Evolutionary conservation across 2,113 vertebrate species (phyloP), one percentile per base, ranked within the genome.

Genomic region (Chionis minor): DNA sequence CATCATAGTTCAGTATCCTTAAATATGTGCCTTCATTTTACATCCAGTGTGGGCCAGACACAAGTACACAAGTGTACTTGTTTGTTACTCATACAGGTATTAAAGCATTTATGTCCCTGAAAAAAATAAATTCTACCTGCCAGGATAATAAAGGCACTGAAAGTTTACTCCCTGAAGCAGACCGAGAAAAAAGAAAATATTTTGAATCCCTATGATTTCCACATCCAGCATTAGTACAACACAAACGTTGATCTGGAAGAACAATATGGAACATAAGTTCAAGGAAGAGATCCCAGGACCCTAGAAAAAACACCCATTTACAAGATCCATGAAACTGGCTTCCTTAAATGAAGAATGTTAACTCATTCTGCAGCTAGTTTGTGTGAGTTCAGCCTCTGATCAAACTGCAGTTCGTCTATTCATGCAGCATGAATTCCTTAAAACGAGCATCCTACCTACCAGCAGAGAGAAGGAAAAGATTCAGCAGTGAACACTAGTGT

Each of bases 31-130:
- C 24, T 45, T 63, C 16, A 19, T 71, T 83, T 81, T 59, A 67
- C 5, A 22, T 75, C 47, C 47, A 78, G 56, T 0, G 0, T 26
- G 42, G 26, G 2, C 35, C 74, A 90, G 52, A 42, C 5, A 8
- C 81, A 62, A 32, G 28, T 51, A 9, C 26, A 5, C 0, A 3
- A 12, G 9, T 49, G 30, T 6, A 45, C 1, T 77, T 23, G 13
- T 5, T 72, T 23, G 15, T 72, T 35, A 33, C 52, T 81, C 10
- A 19, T 9, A 5, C 5, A 54, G 21, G 44, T 6, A 32, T 19
- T 45, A 33, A 55, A 88, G 7, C 14, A 65, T 2, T 52, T 24
- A 9, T n/a, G 6, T 9, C 30, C 15, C 16, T 42, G 20, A 32
- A 72, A 80, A 62, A 51, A 10, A 0, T 10, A 9, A 72, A 72